Evolutionary conservation across 2,797 vertebrate species (phyloP), one percentile per base, ranked within the genome.

Genomic region (Sebastes nivosus): DNA sequence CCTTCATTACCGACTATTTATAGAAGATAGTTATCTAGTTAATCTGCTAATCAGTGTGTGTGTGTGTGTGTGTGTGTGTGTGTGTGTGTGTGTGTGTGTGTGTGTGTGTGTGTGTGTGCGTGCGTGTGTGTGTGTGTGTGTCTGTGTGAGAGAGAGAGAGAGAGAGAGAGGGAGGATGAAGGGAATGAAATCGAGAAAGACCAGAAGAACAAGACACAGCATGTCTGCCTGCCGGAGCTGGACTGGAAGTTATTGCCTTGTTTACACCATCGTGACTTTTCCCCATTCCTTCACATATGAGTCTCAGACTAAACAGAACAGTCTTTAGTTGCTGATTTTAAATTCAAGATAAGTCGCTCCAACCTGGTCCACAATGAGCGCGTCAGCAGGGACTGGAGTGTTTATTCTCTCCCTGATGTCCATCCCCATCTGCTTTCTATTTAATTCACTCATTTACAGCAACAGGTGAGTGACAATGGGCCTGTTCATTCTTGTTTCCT

Each of bases 331-430:
- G 25, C 13, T 68, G 27, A 57, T 58, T 76, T 59, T 20, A 16
- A 24, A 29, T 54, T 13, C 9, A 65, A 52, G 46, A 55, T 5
- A 29, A 67, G 22, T 66, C 24, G 12, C 55, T 67, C n/a, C 9
- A 20, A 63, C 2, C 59, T 7, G 29, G 72, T 82, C 83, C 83
- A 20, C 77, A 65, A 97, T 97, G 97, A 97, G 95, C 77, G 97
- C 96, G 64, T 96, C 97, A 54, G 96, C 97, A 4, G 97, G 97
- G 87, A 98, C 97, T 1, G 96, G 97, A 50, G 97, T 97, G 81
- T 99, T 99, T 85, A 89, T 97, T 30, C 86, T 99, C 83, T 98
- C 97, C 65, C 89, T 98, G 79, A 96, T 96, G 84, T 97, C 98
- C 86, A 97, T 99, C 86, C 98, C 97, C 55, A 94, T 95, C 89